phyloP scores from a whole-genome alignment of 2,888 invertebrate genomes.

The Trissonchulus sp. region DNA sequence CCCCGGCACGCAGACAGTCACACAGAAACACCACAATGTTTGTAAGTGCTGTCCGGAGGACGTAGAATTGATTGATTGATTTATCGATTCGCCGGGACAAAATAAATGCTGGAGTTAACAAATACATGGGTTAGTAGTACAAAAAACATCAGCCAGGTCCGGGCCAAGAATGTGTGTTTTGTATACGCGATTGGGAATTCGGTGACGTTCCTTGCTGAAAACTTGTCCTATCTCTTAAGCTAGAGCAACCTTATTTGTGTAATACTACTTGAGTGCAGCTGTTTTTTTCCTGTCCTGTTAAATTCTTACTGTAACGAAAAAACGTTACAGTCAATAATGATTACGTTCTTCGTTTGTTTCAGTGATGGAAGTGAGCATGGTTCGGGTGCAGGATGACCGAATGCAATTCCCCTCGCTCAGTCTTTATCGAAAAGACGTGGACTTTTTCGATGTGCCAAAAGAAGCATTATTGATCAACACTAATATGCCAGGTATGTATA shows the following conservation, averaged over 20 bases:
- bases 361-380: constrained; percentile 26
- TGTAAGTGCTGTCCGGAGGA: background rate
- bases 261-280: no score
- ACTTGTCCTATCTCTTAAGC: no score
- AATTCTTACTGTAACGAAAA: no score
- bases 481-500: background rate
- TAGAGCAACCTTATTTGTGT: no score
- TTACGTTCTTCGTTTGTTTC: constrained; percentile 7
- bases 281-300: no score
- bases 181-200: no score
- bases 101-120: no score
- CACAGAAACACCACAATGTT: background rate
- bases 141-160: background rate
- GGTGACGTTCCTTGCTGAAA: background rate
- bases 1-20: background rate
- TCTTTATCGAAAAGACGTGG: constrained; percentile 22
- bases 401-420: constrained; percentile 23
- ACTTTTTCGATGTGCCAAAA: constrained; percentile 22
- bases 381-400: constrained; percentile 13
- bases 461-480: constrained; percentile 5
- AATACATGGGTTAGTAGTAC: no score
- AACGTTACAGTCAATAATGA: background rate
- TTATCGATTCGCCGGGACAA: no score
- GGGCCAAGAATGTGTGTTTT: background rate
- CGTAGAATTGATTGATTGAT: no score